Conservation (phyloP, 2,113 vertebrate genomes). For the Gorsachius goisagi region DNA sequence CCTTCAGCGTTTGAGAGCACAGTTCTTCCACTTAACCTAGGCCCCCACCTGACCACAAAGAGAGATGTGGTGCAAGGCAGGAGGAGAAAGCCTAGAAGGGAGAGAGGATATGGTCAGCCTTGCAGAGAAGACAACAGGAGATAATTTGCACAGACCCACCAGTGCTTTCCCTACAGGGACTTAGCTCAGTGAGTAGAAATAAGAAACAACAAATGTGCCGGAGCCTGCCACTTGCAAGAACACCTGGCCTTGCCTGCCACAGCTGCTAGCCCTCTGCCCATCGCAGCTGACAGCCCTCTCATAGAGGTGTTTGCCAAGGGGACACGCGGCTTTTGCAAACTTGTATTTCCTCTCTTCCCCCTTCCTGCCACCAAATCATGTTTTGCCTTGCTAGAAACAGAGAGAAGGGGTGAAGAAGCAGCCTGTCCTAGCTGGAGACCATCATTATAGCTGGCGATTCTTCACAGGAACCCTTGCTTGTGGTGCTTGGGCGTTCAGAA, state of each 20-base stretch:
- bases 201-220: constrained; percentile 11
- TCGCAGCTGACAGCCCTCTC: background rate
- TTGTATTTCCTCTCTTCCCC: background rate
- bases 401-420: background rate
- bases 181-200: background rate
- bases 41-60: background rate
- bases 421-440: background rate
- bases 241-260: constrained; percentile 13
- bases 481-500: background rate
- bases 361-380: background rate
- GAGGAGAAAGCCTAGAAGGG: constrained; percentile 3
- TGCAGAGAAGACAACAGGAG: constrained; percentile 12
- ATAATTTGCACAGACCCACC: constrained; percentile 20
- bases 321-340: background rate
- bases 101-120: background rate
- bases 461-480: background rate
- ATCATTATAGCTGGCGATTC: background rate
- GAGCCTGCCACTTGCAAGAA: background rate
- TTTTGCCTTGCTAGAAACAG: background rate
- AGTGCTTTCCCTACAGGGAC: background rate
- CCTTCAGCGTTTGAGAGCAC: background rate
- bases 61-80: background rate
- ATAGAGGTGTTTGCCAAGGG: background rate
- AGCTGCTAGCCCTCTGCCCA: constrained; percentile 13
- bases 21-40: constrained; percentile 8